Conservation (phyloP, 2,888 invertebrate genomes). For the Pollenia griseotomentosa region DNA sequence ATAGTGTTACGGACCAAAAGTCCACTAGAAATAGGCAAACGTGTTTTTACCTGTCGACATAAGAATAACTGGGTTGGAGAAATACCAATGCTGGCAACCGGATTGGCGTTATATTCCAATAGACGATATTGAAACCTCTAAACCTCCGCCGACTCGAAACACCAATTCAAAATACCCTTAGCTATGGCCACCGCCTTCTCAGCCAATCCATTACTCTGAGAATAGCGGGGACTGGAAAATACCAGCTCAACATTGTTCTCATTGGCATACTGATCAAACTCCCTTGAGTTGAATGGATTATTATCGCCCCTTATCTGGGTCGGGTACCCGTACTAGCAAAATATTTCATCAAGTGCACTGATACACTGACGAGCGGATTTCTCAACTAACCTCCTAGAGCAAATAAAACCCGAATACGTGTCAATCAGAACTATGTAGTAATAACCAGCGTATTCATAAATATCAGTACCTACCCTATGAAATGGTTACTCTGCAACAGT, state of each 20-base stretch:
- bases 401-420: slow-evolving; percentile 56
- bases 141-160: slow-evolving; percentile 7
- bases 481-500: slow-evolving; percentile 46
- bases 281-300: slow-evolving; percentile 31
- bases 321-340: slow-evolving; percentile 37
- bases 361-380: slow-evolving; percentile 13
- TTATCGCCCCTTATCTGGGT: slow-evolving; percentile 29
- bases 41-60: background rate
- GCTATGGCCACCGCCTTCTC: slow-evolving; percentile 43
- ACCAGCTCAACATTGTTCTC: slow-evolving; percentile 69
- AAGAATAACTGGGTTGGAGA: slow-evolving; percentile 32
- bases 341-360: background rate
- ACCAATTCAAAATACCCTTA: slow-evolving; percentile 28
- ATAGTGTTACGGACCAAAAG: slow-evolving; percentile 10
- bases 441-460: slow-evolving; percentile 57
- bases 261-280: slow-evolving; percentile 31
- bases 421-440: slow-evolving; percentile 45
- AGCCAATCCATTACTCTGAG: slow-evolving; percentile 44
- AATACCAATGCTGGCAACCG: slow-evolving; percentile 19
- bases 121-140: slow-evolving; percentile 23
- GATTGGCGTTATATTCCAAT: slow-evolving; percentile 37
- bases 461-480: slow-evolving; percentile 35
- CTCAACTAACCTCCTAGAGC: background rate
- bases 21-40: slow-evolving; percentile 4
- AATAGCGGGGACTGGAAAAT: slow-evolving; percentile 63